Base-by-base conservation (phyloP, 2,888 invertebrate species). In the Parthenolecanium corni region DNA sequence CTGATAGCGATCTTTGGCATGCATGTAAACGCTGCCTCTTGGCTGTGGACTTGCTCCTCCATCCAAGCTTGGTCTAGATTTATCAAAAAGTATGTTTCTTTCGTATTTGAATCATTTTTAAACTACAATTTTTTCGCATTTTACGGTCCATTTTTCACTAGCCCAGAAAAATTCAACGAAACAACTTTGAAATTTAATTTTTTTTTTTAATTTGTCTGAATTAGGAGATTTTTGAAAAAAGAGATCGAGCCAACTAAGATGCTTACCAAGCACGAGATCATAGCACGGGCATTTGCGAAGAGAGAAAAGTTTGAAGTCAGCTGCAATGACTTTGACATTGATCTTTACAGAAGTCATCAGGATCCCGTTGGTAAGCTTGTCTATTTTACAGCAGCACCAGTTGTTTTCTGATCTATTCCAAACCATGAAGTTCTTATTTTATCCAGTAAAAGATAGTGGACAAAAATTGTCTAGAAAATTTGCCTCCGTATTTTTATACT, bases 21-120 rank as follows among this genome's bases (percentile, higher is more conserved):
- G 42, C 92, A 92, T 46, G 81, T 90, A 66, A 80, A 88, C 25
- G 89, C 93, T 86, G 89, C 92, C 3, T 89, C 90, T 0, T 95
- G 93, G 92, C 87, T 91, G 31, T 95, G 92, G 92, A 93, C 89
- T 6, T 81, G 82, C 21, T 85, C 89, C 42, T 89, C 92, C 4
- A 73, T 88, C 5, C 83, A 86, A 68, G 83, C 86, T 14, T 96
- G 95, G 95, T 82, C 83, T 66, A 79, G 91, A 64, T 90, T 88
- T 73, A 76, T 91, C 64, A 80, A 84, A 72, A 85, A 85, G 91
- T 91, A 76, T 71, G 66, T 64, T 51, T 42, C 25, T 44, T n/a
- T 53, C 58, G 44, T 52, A 62, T n/a, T n/a, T n/a, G 23, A 63
- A n/a, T 25, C 46, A 23, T 9, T 44, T 31, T 9, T 46, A 52